Conservation (phyloP, 2,888 invertebrate genomes). For the Amiota minor region DNA sequence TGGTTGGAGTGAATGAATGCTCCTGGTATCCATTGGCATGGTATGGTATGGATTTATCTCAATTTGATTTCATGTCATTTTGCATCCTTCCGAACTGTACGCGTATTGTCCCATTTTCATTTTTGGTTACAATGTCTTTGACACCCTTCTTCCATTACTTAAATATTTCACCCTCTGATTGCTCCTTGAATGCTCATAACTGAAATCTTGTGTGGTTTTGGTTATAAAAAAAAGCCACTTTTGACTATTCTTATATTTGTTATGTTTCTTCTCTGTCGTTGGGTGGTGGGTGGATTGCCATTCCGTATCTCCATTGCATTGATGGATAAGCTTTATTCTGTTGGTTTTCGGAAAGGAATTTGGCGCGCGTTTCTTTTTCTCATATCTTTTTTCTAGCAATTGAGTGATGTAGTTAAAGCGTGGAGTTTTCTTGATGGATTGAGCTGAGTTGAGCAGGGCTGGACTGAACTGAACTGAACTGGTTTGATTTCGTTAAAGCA, state of each 20-base stretch:
- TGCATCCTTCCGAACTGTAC: slow-evolving; percentile 31
- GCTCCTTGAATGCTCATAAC: background rate
- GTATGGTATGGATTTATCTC: slow-evolving; percentile 29
- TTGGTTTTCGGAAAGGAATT: slow-evolving; percentile 22
- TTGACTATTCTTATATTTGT: slow-evolving; percentile 7
- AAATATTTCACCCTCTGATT: background rate
- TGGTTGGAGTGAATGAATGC: too few species aligned
- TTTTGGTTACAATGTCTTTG: background rate
- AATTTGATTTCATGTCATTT: slow-evolving; percentile 39
- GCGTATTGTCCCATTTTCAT: slow-evolving; percentile 50
- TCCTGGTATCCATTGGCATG: background rate
- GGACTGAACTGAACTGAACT: background rate
- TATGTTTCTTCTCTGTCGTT: background rate
- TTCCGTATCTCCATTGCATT: background rate
- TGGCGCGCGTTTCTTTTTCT: slow-evolving; percentile 17
- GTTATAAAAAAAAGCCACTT: slow-evolving; percentile 24
- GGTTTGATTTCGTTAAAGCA: background rate
- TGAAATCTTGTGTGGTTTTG: background rate
- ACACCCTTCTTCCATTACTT: background rate
- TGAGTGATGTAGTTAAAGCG: background rate
- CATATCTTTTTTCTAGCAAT: background rate
- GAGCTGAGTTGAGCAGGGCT: background rate
- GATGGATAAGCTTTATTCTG: slow-evolving; percentile 24
- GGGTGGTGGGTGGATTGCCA: slow-evolving; percentile 1
- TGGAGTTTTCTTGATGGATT: background rate